These are phyloP conservation scores for Catamblyrhynchus diadema DNA, from an alignment of 2,797 vertebrate species.

Conservation along the genomic window DNA sequence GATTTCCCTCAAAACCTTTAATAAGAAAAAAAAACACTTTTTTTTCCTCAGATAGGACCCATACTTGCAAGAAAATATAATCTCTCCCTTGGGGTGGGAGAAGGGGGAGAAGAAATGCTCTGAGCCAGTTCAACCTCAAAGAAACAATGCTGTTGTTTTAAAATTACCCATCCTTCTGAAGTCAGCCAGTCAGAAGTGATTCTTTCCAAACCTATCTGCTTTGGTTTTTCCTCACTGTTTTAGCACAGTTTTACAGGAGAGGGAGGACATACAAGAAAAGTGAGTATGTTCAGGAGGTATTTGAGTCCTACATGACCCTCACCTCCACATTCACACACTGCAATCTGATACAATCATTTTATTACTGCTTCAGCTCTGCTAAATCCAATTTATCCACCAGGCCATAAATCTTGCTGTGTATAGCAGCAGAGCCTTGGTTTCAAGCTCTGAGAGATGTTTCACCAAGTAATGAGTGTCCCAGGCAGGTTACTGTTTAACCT, in stretches of 20 bases:
- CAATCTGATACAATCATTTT: not conserved
- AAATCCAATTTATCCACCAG: slow-evolving; percentile 15
- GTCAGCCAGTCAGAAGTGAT: slow-evolving; percentile 33
- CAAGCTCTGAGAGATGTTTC: not conserved
- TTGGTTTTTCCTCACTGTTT: slow-evolving; percentile 2
- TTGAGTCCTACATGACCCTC: not conserved
- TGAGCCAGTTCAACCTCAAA: slow-evolving; percentile 3
- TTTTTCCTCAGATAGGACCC: not conserved
- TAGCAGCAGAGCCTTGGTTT: not conserved
- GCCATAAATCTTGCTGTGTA: not conserved
- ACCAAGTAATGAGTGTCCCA: not conserved
- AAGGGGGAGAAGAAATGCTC: not conserved
- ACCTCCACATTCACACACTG: not conserved
- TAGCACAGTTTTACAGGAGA: not conserved
- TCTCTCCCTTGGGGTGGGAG: not conserved
- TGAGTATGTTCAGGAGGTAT: not conserved
- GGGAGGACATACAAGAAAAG: not conserved
- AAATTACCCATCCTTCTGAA: slow-evolving; percentile 49
- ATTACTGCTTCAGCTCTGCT: slow-evolving; percentile 12
- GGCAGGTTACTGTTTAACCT: not conserved
- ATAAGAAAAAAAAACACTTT: not conserved
- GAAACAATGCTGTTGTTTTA: slow-evolving; percentile 46
- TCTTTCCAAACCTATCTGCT: slow-evolving; percentile 26
- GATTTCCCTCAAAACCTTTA: not conserved
- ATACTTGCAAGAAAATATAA: not conserved